Evolutionary conservation across 2,113 vertebrate genomes (phyloP).

Genomic region (Trematocara stigmaticum): DNA sequence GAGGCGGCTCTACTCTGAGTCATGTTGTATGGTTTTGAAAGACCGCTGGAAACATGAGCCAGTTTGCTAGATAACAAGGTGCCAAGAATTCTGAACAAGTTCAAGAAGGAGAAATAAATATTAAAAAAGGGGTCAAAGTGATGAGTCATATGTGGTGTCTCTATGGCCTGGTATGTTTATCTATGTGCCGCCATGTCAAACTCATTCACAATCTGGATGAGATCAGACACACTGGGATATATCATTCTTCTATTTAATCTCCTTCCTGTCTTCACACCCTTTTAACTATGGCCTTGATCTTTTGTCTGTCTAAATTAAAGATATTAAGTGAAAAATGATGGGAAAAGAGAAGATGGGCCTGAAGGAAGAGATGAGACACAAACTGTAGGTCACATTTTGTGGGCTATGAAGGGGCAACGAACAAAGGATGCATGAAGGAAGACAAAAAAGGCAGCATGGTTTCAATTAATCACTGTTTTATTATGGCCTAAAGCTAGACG

Average conservation of each 20-base stretch:
- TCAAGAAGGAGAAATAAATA: background rate
- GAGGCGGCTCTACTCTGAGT: no score
- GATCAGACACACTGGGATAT: constrained; percentile 15
- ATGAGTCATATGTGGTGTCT: background rate
- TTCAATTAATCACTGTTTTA: background rate
- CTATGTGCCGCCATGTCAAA: constrained; percentile 12
- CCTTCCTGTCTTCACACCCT: constrained; percentile 1
- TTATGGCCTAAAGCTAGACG: background rate
- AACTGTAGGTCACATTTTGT: constrained; percentile 8
- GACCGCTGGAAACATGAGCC: background rate
- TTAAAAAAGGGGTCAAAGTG: background rate
- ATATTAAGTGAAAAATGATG: constrained; percentile 16
- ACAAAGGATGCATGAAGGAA: background rate
- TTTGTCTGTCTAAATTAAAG: constrained; percentile 39
- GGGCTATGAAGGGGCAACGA: background rate
- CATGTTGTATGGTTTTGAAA: background rate
- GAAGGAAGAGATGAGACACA: constrained; percentile 8
- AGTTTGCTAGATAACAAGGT: background rate
- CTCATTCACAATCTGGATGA: constrained; percentile 2
- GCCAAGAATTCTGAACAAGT: background rate
- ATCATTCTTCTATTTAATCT: background rate
- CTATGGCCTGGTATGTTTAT: constrained; percentile 5
- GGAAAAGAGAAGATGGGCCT: background rate
- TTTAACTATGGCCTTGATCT: constrained; percentile 36
- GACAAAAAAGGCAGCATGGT: background rate